Base-by-base conservation (phyloP, 2,113 vertebrate genomes). In the Sylvietta virens region DNA sequence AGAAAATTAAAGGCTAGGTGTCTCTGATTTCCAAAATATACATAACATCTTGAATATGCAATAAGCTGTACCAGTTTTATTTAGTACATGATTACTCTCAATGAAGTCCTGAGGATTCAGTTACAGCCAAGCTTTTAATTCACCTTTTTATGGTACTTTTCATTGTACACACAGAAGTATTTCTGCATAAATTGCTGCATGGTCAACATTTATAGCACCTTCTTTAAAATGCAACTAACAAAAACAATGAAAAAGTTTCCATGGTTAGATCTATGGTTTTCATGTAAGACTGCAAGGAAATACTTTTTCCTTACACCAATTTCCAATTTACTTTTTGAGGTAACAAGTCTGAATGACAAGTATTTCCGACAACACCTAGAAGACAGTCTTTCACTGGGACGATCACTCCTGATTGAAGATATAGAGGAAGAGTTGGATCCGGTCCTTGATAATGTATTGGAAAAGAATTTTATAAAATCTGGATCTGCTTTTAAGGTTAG, bases 391-490 rank as follows among this genome's bases (percentile, higher is more conserved):
- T 98, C 98, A 62, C 87, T 98, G 81, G 98, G 98, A 66, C 96
- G 97, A 69, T 97, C 98, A 9, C 97, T 98, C 13, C 26, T 98
- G 74, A 98, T 98, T 39, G 98, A 98, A 93, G 98, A 98, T 89
- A 96, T 98, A 90, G 95, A 93, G 31, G 98, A 98, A 94, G 98
- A 98, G 58, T 48, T 98, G 93, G 98, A 98, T 92, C 98, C 98
- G 44, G 97, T 97, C 16, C 94, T 98, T 94, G 98, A 98, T 93
- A 98, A 98, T 40, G 37, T 98, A 64, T 91, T 98, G 79, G 98
- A 98, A 90, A 98, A 98, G 94, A 98, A 98, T 94, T 98, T 98
- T 80, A 98, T 98, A 33, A 98, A 98, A 74, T 97, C 97, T 51
- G 98, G 98, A 88, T 94, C 96, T 40, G 77, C 96, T 78, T 98